These are phyloP conservation scores for Corythornis vintsioides DNA, from an alignment of 2,113 vertebrate species.

Conservation along the genomic window DNA sequence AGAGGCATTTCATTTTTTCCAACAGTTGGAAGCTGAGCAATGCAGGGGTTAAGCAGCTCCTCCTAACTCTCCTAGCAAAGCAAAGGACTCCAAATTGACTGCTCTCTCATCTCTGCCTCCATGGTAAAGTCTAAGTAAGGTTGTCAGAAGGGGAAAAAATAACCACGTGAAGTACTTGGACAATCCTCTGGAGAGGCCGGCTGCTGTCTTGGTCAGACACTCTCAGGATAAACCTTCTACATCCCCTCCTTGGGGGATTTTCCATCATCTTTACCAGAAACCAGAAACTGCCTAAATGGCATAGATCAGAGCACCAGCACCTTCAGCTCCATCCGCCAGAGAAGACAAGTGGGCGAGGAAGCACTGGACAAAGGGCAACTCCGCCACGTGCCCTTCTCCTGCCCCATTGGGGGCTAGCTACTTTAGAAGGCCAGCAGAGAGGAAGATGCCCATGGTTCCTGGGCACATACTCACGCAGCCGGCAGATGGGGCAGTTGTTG, in stretches of 20 bases:
- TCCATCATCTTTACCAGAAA: neutral
- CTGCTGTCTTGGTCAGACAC: neutral
- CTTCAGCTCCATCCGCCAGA: neutral
- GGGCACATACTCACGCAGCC: conserved; percentile 86
- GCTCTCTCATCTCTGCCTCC: neutral
- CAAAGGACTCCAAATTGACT: neutral
- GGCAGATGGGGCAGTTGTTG: conserved; percentile 98
- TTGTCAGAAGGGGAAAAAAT: neutral
- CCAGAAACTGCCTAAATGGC: neutral
- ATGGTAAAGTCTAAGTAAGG: neutral
- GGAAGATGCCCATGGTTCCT: neutral
- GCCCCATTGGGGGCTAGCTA: neutral
- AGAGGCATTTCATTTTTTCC: neutral
- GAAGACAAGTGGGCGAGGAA: neutral
- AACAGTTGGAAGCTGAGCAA: neutral
- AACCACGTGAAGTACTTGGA: neutral
- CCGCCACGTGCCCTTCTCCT: neutral
- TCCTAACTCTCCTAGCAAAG: neutral
- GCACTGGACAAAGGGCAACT: neutral
- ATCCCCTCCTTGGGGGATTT: neutral
- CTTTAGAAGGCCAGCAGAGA: neutral
- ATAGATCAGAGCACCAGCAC: neutral
- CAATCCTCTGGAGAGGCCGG: neutral
- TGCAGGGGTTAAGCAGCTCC: neutral
- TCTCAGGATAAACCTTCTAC: neutral